These are phyloP conservation scores for Quadroppia sp. DNA, from an alignment of 2,888 invertebrate genomes.

Conservation along the genomic window DNA sequence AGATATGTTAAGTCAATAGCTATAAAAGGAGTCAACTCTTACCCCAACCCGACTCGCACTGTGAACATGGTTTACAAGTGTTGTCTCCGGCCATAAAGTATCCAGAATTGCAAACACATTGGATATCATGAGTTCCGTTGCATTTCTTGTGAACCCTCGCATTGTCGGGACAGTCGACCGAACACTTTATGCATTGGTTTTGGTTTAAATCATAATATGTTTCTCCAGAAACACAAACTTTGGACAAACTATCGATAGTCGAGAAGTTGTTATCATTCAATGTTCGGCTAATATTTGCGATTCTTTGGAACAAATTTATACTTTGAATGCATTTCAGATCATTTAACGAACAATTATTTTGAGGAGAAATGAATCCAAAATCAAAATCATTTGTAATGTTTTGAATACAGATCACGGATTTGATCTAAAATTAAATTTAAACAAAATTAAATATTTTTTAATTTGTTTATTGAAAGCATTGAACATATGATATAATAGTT, in stretches of 20 bases:
- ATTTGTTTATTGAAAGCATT: too few relatives aligned
- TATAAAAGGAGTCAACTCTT: not conserved
- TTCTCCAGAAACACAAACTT: conserved; percentile 8
- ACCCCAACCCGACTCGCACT: conserved; percentile 37
- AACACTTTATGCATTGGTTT: conserved; percentile 20
- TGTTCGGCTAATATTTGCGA: not conserved
- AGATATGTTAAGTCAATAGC: not conserved
- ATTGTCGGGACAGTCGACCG: conserved; percentile 48
- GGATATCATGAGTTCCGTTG: conserved; percentile 51
- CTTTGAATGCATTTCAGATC: conserved; percentile 2
- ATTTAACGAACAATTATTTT: conserved; percentile 14
- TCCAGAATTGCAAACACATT: conserved; percentile 51
- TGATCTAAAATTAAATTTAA: conserved; percentile 1
- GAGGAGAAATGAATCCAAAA: not conserved
- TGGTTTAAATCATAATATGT: conserved; percentile 17
- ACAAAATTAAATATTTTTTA: too few relatives aligned
- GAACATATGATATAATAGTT: not conserved
- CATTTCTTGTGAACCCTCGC: conserved; percentile 49
- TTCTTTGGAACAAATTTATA: not conserved
- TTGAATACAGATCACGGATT: not conserved
- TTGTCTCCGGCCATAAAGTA: conserved; percentile 48
- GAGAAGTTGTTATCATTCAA: not conserved
- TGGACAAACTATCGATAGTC: not conserved
- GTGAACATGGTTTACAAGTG: conserved; percentile 36
- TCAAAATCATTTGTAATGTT: not conserved